A percentile compares a stretch with the other conserved stretches of the same genome.
phyloP scores from a whole-genome alignment of 2,113 vertebrate species.

The Cnemophilus loriae region DNA sequence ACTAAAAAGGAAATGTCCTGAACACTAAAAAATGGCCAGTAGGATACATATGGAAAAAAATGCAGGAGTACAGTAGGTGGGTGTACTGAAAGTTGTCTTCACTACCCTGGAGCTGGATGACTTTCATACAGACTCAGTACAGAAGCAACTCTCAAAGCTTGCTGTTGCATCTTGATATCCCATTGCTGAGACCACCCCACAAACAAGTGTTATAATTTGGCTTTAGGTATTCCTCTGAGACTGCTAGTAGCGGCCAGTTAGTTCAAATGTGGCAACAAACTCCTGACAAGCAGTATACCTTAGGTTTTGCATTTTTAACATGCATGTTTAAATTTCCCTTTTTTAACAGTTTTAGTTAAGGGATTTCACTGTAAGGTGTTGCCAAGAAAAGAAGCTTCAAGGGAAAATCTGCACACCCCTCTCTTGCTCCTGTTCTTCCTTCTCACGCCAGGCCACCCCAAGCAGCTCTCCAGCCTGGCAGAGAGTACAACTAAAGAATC shows the following conservation, averaged over 20 bases:
- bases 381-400: not conserved
- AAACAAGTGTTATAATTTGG: not conserved
- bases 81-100: not conserved
- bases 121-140: not conserved
- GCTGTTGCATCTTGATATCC: not conserved
- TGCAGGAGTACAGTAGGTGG: not conserved
- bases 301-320: not conserved
- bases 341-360: not conserved
- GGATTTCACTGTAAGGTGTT: not conserved
- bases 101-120: not conserved
- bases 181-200: not conserved
- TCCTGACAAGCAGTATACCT: not conserved
- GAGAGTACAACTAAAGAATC: not conserved
- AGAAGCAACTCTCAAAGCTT: not conserved
- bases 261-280: not conserved
- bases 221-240: not conserved
- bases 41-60: not conserved
- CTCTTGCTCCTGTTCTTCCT: not conserved
- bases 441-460: not conserved
- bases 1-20: not conserved
- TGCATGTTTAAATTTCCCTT: not conserved
- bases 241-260: not conserved
- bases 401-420: not conserved
- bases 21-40: not conserved
- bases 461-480: not conserved